Evolutionary conservation across 1,140 invertebrate genomes (phyloP), one percentile per base, ranked within the genome.

Genomic region (Plectus sambesii): DNA sequence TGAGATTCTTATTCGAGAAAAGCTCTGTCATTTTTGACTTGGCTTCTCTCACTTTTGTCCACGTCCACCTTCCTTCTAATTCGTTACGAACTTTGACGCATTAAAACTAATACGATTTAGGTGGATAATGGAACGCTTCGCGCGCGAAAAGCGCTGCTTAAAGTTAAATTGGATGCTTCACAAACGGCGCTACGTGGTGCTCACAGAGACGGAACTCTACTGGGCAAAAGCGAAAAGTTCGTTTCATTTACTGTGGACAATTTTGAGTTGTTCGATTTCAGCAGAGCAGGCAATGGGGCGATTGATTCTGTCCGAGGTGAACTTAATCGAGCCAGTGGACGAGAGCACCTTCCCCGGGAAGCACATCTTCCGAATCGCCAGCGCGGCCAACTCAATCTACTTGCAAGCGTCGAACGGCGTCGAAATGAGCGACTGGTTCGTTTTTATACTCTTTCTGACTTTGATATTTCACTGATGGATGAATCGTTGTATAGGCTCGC

Each of bases 121-220:
- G 6, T 51, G 62, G 20, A 55, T 61, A 59, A 47, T 61, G n/a
- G 59, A 61, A 45, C 26, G 62, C 9, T 48, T 58, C 5, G 39
- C 25, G 23, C 55, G 64, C 38, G 62, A 55, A 30, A 56, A 53
- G 36, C 51, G 53, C 15, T 56, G 39, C 26, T 63, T 61, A 41
- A 68, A 65, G 41, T n/a, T n/a, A n/a, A 62, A 63, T 38, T 44
- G 65, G 12, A 61, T 65, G 6, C 56, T 54, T 24, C 52, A 61
- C 24, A 65, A 65, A 42, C 47, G 51, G 5, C 51, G 62, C n/a
- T 61, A 56, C 35, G 64, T 65, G 8, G 48, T 60, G 4, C 40
- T 65, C 15, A 68, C 61, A 1, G 56, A 55, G 17, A 56, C 35
- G 0, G 47, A 63, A 24, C 22, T 63, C 9, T 47, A 43, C 17